Percentiles rank a stretch among this genome's conserved stretches.
Evolutionary conservation across 1,140 invertebrate species (phyloP).

Genomic region (Drosophila burlai): DNA sequence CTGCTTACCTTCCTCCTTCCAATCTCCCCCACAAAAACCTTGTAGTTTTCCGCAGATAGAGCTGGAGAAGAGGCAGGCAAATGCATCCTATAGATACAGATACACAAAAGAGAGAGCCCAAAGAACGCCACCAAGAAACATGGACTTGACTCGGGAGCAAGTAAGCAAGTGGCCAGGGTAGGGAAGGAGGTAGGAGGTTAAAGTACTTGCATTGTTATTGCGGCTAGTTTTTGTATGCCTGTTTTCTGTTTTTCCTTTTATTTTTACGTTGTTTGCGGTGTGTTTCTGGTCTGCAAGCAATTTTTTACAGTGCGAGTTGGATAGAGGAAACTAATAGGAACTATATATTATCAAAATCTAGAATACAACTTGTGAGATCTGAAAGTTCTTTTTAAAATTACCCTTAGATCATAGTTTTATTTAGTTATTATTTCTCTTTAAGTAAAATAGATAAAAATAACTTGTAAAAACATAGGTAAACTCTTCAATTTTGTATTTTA

Average conservation of each 20-base stretch:
- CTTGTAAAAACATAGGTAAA: background rate
- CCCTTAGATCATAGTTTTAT: background rate
- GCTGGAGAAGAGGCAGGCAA: slow-evolving; percentile 20
- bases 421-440: background rate
- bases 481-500: background rate
- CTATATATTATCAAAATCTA: background rate
- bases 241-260: background rate
- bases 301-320: slow-evolving; percentile 1
- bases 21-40: background rate
- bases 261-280: background rate
- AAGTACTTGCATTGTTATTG: slow-evolving; percentile 52
- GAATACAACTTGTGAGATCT: background rate
- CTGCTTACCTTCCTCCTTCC: slow-evolving; percentile 38
- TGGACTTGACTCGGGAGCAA: slow-evolving; percentile 58
- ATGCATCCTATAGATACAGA: slow-evolving; percentile 62
- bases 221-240: slow-evolving; percentile 38
- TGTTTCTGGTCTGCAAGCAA: background rate
- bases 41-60: slow-evolving; percentile 21
- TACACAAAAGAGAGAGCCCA: slow-evolving; percentile 51
- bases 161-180: slow-evolving; percentile 14
- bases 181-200: slow-evolving; percentile 9
- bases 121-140: slow-evolving; percentile 42
- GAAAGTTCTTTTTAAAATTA: background rate
- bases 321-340: background rate
- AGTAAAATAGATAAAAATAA: background rate